Base-by-base conservation (phyloP, 2,888 invertebrate genomes). In the Epirrita christyi region DNA sequence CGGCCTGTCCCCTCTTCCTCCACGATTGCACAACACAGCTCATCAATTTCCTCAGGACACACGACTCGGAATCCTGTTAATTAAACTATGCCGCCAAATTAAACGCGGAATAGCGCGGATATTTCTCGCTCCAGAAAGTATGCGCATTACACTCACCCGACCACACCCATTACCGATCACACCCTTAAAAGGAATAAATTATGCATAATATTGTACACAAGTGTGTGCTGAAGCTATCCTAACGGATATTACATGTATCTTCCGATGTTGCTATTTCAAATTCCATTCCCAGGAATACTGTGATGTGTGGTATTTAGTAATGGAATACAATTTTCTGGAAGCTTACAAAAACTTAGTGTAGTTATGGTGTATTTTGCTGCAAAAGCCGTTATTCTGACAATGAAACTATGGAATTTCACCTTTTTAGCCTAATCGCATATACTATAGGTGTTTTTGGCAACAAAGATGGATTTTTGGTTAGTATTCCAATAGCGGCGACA, bases 61-160 rank as follows among this genome's bases (percentile, higher is more conserved):
- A 80, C 78, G 75, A 79, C 82, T 86, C 75, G 82, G 83, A 85
- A 84, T 84, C 77, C 79, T 79, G 85, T 85, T 88, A 89, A 88
- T 88, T 88, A 89, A 90, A 90, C 85, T 86, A 85, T 86, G 80
- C 81, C 78, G 68, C 80, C 75, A 76, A 87, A 87, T 86, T 86
- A 83, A 83, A 80, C 71, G 71, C 65, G 74, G 69, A 68, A 73
- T 73, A 72, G 72, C 63, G 66, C 69, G 59, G 60, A 50, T 49
- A 36, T 49, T 28, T 43, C 60, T 42, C 58, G 67, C 63, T 50
- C 57, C 53, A 59, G 60, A 72, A 76, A 76, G 72, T 76, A 74
- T 75, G 68, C 65, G 56, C 61, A 66, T 70, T 64, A 70, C 58
- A 56, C 61, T 46, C 61, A 54, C 43, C 44, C 48, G 52, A 51